A percentile compares a stretch with the other conserved stretches of the same genome.
Conservation (phyloP, 2,797 vertebrate genomes). For the Aselliscus stoliczkanus region DNA sequence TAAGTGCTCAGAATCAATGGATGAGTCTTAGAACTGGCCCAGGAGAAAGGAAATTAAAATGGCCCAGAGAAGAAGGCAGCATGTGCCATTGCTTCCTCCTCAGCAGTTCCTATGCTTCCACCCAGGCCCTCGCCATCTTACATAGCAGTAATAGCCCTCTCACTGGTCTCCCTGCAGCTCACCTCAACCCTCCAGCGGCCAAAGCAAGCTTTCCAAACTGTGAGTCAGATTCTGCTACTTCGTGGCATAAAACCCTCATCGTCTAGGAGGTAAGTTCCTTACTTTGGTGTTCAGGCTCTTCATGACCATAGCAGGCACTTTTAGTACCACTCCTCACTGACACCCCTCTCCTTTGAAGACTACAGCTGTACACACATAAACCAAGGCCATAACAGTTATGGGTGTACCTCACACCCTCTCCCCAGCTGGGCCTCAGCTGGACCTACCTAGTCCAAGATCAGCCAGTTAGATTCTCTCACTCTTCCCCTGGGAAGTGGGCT, state of each 20-base stretch:
- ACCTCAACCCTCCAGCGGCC: neutral
- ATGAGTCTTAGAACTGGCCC: neutral
- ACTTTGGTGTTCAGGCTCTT: neutral
- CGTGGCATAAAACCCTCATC: neutral
- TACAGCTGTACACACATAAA: neutral
- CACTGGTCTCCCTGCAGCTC: neutral
- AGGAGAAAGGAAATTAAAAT: neutral
- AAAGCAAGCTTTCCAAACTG: neutral
- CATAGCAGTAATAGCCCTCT: neutral
- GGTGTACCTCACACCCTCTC: no score
- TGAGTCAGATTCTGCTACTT: neutral
- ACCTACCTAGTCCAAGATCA: neutral
- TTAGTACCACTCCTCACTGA: neutral
- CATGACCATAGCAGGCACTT: no score
- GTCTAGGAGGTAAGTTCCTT: neutral
- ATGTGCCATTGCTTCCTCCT: neutral
- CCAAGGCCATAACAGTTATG: no score
- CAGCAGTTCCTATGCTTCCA: neutral
- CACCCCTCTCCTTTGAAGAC: neutral
- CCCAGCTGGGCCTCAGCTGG: neutral
- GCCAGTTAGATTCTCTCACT: neutral
- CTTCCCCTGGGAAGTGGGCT: neutral
- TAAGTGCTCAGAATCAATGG: neutral
- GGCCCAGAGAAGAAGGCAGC: neutral
- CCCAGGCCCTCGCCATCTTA: neutral